Conservation (phyloP, 2,113 vertebrate genomes). For the Phasianus colchicus region DNA sequence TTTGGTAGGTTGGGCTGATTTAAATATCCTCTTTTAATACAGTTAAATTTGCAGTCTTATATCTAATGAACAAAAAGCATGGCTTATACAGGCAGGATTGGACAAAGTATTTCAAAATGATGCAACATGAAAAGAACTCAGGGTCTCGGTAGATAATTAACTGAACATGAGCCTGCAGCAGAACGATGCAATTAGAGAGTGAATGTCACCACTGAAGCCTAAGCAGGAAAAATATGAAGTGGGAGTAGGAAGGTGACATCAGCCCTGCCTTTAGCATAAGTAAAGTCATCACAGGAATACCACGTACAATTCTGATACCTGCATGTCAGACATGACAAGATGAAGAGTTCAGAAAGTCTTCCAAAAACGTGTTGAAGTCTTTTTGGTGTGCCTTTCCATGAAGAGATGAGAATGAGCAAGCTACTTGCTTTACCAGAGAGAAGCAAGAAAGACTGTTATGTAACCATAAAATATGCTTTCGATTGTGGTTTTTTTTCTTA, state of each 20-base stretch:
- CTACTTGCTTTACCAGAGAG: background rate
- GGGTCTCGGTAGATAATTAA: slow-evolving; percentile 43
- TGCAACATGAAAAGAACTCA: slow-evolving; percentile 47
- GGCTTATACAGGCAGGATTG: slow-evolving; percentile 1
- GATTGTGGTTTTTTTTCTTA: background rate
- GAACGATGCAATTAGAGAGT: slow-evolving; percentile 31
- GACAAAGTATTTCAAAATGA: slow-evolving; percentile 43
- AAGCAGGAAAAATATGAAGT: slow-evolving; percentile 6
- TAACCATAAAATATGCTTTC: background rate
- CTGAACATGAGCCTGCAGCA: slow-evolving; percentile 24
- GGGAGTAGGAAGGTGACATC: slow-evolving; percentile 23
- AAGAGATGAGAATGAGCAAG: background rate
- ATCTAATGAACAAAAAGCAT: slow-evolving; percentile 19
- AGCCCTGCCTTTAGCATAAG: background rate
- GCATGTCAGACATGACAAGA: background rate
- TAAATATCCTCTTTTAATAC: background rate
- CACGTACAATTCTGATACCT: background rate
- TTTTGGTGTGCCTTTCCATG: background rate
- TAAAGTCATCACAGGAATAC: slow-evolving; percentile 13
- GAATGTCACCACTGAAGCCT: slow-evolving; percentile 34
- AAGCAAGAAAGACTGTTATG: background rate
- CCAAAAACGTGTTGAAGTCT: background rate
- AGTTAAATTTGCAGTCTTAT: background rate
- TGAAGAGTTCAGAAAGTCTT: background rate
- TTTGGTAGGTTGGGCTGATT: background rate